Percentiles rank a stretch among this genome's conserved stretches.
These are phyloP conservation scores for Drosophila cardini DNA, from an alignment of 1,140 invertebrate species.

Conservation along the genomic window DNA sequence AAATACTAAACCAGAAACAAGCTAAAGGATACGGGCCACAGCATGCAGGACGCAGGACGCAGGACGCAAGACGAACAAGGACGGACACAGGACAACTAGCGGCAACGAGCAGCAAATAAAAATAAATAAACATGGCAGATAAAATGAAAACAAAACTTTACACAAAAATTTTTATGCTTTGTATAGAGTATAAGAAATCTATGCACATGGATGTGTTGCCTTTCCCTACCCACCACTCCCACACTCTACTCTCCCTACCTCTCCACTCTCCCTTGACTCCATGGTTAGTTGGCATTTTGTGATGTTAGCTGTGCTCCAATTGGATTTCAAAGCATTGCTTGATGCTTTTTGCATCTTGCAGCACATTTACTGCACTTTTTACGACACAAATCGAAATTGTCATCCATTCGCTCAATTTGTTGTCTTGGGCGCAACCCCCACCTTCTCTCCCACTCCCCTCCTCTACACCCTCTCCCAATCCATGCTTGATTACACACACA, in stretches of 20 bases:
- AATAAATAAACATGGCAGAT: constrained; percentile 83
- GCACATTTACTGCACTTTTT: constrained; percentile 76
- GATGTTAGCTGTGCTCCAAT: constrained; percentile 45
- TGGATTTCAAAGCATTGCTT: constrained; percentile 49
- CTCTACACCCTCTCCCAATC: constrained; percentile 27
- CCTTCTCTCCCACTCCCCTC: background rate
- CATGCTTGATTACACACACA: constrained; percentile 70
- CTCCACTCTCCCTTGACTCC: constrained; percentile 1
- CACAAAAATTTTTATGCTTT: constrained; percentile 75
- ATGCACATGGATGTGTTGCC: constrained; percentile 13
- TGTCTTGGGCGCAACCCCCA: constrained; percentile 59
- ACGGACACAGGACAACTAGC: constrained; percentile 26
- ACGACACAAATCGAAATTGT: constrained; percentile 83
- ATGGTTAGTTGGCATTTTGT: constrained; percentile 34
- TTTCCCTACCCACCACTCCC: background rate
- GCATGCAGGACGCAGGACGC: background rate
- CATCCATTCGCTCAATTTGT: constrained; percentile 84
- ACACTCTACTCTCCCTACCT: background rate
- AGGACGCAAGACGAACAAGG: constrained; percentile 16
- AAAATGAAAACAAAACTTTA: constrained; percentile 81
- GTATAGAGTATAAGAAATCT: constrained; percentile 54
- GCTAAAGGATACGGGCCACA: constrained; percentile 7
- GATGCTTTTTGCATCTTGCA: constrained; percentile 64
- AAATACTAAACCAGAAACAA: constrained; percentile 53
- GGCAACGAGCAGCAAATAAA: constrained; percentile 73